phyloP scores from a whole-genome alignment of 2,113 vertebrate species.

The Hymenochirus boettgeri region DNA sequence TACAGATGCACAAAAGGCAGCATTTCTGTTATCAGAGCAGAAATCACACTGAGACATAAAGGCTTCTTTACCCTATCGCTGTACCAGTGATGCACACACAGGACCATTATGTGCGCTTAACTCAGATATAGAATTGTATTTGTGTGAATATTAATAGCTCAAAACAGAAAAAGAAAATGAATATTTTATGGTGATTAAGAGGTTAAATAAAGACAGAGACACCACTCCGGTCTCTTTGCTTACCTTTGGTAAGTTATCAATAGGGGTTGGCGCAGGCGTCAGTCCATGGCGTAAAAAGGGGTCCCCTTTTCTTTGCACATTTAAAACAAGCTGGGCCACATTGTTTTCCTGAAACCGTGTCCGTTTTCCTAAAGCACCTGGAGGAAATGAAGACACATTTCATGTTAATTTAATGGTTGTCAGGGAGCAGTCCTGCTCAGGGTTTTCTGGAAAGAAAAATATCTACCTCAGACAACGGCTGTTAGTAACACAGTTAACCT shows the following conservation, averaged over 20 bases:
- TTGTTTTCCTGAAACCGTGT: conserved; percentile 89
- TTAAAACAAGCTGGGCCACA: conserved; percentile 85
- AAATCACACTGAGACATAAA: too few relatives aligned
- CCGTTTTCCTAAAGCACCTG: conserved; percentile 91
- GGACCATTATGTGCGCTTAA: too few relatives aligned
- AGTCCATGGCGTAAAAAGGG: conserved; percentile 50
- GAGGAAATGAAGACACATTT: conserved; percentile 41
- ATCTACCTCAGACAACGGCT: conserved; percentile 17
- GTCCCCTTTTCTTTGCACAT: conserved; percentile 70
- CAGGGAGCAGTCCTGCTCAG: conserved; percentile 15
- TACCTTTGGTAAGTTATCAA: conserved; percentile 78
- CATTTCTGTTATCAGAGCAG: too few relatives aligned
- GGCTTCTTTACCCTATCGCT: too few relatives aligned
- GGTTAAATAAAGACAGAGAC: conserved; percentile 16
- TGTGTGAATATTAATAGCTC: too few relatives aligned
- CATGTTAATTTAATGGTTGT: conserved; percentile 24
- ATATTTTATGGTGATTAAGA: not conserved
- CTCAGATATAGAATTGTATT: too few relatives aligned
- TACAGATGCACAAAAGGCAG: too few relatives aligned
- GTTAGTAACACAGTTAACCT: conserved; percentile 25
- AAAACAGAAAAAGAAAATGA: too few relatives aligned
- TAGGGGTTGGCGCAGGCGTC: conserved; percentile 71
- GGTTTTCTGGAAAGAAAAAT: not conserved
- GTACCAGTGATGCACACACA: too few relatives aligned
- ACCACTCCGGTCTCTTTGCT: conserved; percentile 13